Evolutionary conservation across 1,140 invertebrate species (phyloP), one percentile per base, ranked within the genome.

Genomic region (Daktulosphaira vitifoliae): DNA sequence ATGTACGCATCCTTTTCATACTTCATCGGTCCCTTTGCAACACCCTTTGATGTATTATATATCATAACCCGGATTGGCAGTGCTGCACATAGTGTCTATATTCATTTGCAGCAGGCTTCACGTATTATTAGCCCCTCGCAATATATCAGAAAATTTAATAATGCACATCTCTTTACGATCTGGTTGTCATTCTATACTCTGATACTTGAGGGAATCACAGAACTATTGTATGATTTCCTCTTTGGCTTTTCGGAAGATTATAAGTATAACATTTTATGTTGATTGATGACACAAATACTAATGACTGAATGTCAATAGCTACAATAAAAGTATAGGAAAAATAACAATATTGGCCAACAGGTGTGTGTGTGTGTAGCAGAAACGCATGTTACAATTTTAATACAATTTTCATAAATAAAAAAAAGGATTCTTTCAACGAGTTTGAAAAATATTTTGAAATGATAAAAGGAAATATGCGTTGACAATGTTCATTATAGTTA

Each of bases 21-120:
- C 29, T 33, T 33, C 11, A 6, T 11, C 5, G 29, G 11, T 11
- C 29, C 42, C 25, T 20, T 9, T 22, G 42, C 56, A 33, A 11
- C 11, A 11, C 29, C 29, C 29, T 62, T 62, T 62, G 56, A 62
- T 62, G 56, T 62, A 26, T 62, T 48, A 15, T 16, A 46, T n/a
- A n/a, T 23, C 42, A 38, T 20, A 48, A 46, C 54, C n/a, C 39
- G 22, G 5, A 15, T 44, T 15, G 39, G 39, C 39, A 44, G 39
- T 39, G 11, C 48, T 6, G 18, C 16, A 18, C n/a, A 8, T 13
- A 25, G 23, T 59, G 11, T 33, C 5, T 33, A 16, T 56, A 42
- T 56, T 46, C 23, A 18, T 44, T 29, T 46, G n/a, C 39, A 20
- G 25, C 42, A 6, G 23, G 16, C 25, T 59, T 20, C 16, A 23